Evolutionary conservation across 2,113 vertebrate genomes (phyloP).

Genomic region (Dryoscopus gambensis): DNA sequence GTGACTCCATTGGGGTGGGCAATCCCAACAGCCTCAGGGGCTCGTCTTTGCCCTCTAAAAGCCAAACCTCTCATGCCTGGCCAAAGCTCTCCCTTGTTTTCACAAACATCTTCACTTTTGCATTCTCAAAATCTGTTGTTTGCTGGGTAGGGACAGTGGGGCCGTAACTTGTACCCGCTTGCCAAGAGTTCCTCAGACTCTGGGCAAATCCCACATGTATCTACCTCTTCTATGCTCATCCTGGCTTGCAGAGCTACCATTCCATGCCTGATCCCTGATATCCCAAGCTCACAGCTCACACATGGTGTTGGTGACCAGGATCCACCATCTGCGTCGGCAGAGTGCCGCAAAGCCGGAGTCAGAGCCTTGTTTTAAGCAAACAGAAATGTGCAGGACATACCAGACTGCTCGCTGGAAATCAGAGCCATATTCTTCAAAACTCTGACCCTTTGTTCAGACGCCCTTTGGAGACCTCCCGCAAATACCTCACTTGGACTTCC

Average conservation of each 20-base stretch:
- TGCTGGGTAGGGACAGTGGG: neutral
- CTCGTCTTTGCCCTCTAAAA: neutral
- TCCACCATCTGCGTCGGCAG: neutral
- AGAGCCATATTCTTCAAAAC: slow-evolving; percentile 41
- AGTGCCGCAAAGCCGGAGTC: neutral
- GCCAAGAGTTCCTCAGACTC: neutral
- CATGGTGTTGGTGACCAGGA: neutral
- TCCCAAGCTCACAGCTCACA: neutral
- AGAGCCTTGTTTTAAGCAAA: slow-evolving; percentile 28
- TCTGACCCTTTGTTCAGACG: slow-evolving; percentile 45
- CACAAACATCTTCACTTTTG: neutral
- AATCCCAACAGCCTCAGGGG: neutral
- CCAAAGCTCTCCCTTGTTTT: neutral
- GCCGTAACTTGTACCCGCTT: neutral
- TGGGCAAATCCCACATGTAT: neutral
- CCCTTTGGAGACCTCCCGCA: slow-evolving; percentile 57
- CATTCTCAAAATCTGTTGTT: neutral
- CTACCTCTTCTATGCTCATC: neutral
- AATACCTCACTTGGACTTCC: slow-evolving; percentile 48
- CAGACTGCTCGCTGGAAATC: slow-evolving; percentile 43
- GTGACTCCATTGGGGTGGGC: accelerated
- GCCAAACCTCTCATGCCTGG: neutral
- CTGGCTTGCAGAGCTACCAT: neutral
- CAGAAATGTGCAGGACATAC: slow-evolving; percentile 42
- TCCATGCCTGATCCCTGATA: neutral